Conservation (phyloP, 2,888 invertebrate genomes). For the Troglohyphantes excavatus region DNA sequence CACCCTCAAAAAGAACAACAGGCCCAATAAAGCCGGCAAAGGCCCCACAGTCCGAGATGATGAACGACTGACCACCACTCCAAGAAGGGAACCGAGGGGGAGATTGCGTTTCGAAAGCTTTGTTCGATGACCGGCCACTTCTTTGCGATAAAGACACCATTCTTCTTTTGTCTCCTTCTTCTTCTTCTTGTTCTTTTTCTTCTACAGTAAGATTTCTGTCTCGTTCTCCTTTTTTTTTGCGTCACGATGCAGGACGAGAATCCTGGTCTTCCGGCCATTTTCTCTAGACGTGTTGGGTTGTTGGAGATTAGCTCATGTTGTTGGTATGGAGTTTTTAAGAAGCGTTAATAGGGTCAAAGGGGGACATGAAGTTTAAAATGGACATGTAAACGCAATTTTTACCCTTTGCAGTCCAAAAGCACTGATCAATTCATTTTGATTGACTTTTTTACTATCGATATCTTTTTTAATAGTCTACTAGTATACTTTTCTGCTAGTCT, state of each 20-base stretch:
- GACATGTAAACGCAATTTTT: no score
- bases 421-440: no score
- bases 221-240: background rate
- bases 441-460: no score
- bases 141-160: constrained; percentile 45
- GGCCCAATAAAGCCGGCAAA: no score
- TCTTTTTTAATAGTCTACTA: no score
- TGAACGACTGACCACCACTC: background rate
- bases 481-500: no score
- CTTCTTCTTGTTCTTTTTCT: constrained; percentile 13
- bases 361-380: no score
- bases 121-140: constrained; percentile 65
- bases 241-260: constrained; percentile 13
- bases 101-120: constrained; percentile 73
- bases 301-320: no score
- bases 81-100: constrained; percentile 1
- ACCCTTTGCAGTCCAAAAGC: no score
- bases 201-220: background rate
- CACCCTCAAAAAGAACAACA: no score
- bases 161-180: constrained; percentile 25
- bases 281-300: constrained; percentile 13
- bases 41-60: background rate
- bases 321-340: no score
- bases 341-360: no score
- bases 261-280: background rate